phyloP scores from a whole-genome alignment of 2,797 vertebrate genomes.

The Hippoglossus hippoglossus region DNA sequence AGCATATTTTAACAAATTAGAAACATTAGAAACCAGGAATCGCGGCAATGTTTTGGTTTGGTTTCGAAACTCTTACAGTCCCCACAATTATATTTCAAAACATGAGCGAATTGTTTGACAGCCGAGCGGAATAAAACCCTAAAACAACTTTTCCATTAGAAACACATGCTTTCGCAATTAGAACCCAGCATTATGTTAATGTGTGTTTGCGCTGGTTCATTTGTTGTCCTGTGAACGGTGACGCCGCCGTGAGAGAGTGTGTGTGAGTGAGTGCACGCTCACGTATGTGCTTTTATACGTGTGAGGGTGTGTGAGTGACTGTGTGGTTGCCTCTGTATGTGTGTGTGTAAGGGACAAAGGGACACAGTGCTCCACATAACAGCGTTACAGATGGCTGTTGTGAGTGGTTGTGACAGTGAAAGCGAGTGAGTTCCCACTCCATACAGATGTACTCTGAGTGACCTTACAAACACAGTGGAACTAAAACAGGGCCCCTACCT shows the following conservation, averaged over 20 bases:
- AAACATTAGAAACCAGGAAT: constrained; percentile 85
- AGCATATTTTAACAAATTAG: constrained; percentile 87
- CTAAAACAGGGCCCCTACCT: constrained; percentile 79
- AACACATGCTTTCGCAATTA: constrained; percentile 88
- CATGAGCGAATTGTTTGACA: constrained; percentile 85
- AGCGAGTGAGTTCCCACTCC: constrained; percentile 80
- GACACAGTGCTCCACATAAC: constrained; percentile 84
- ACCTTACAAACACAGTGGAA: constrained; percentile 85
- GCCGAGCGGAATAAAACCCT: constrained; percentile 82
- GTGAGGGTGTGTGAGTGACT: constrained; percentile 26
- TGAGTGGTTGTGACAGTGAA: constrained; percentile 80
- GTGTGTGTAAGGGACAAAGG: constrained; percentile 79
- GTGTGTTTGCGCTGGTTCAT: constrained; percentile 74
- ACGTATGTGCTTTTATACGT: constrained; percentile 16
- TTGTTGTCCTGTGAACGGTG: constrained; percentile 72
- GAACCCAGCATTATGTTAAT: constrained; percentile 83
- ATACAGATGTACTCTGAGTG: constrained; percentile 84
- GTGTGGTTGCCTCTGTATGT: constrained; percentile 32
- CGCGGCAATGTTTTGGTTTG: constrained; percentile 84
- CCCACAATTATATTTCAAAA: constrained; percentile 86
- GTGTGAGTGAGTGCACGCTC: not conserved
- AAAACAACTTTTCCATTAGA: constrained; percentile 89
- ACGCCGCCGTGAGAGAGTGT: constrained; percentile 12
- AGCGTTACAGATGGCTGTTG: constrained; percentile 82
- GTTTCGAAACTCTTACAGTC: constrained; percentile 78